Evolutionary conservation across 2,113 vertebrate species (phyloP).

Genomic region (Hemiscyllium ocellatum): DNA sequence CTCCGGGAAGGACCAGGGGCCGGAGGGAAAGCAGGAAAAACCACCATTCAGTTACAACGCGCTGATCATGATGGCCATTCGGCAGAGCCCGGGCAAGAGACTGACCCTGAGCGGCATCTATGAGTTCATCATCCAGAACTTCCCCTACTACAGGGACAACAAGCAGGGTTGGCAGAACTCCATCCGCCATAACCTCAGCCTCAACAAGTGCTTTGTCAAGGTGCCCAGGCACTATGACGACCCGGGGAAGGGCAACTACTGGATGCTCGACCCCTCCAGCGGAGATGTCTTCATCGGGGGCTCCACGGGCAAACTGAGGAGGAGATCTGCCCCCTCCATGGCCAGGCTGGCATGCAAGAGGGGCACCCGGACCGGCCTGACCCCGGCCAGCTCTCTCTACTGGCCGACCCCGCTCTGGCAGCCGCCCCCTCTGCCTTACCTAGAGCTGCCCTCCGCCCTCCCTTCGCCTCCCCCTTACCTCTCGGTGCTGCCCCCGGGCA

Average conservation of each 20-base stretch:
- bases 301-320: constrained; percentile 59
- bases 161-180: constrained; percentile 3
- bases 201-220: constrained; percentile 71
- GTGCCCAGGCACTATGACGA: constrained; percentile 68
- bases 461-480: constrained; percentile 49
- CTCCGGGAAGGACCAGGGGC: too few relatives aligned
- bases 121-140: constrained; percentile 66
- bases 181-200: constrained; percentile 59
- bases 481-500: constrained; percentile 47
- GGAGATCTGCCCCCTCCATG: constrained; percentile 48
- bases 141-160: constrained; percentile 60
- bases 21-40: constrained; percentile 47
- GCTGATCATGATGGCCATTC: constrained; percentile 73
- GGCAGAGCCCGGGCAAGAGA: constrained; percentile 58
- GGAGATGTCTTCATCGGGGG: constrained; percentile 68
- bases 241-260: constrained; percentile 70
- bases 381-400: constrained; percentile 56
- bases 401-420: constrained; percentile 61
- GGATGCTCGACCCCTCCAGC: constrained; percentile 70
- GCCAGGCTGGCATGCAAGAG: constrained; percentile 54
- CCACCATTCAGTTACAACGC: constrained; percentile 71
- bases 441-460: constrained; percentile 43
- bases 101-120: constrained; percentile 68
- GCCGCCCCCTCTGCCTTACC: constrained; percentile 39
- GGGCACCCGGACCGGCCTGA: constrained; percentile 49